Evolutionary conservation across 2,797 vertebrate genomes (phyloP), one percentile per base, ranked within the genome.

Genomic region (Lepidocolaptes lacrymiger): DNA sequence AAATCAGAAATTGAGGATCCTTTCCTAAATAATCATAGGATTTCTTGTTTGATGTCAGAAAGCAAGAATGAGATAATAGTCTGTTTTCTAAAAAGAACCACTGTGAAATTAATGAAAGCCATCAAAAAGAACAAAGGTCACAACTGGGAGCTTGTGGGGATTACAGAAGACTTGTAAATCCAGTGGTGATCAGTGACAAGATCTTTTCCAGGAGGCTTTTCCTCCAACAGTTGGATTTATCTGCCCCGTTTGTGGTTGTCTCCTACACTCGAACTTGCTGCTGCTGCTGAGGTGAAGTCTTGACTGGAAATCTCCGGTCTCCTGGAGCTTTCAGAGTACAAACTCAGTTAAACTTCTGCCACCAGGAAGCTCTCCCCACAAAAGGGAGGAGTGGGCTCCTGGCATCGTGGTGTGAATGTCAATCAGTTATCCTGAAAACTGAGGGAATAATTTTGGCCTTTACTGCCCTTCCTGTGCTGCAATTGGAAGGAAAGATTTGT

Each of bases 181-280:
- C 75, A 80, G 82, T 11, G 51, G 46, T 62, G 86, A 46, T 91
- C 61, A n/a, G 23, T 51, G 71, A 43, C 2, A 4, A 51, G 90
- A 56, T 85, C 68, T 44, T 71, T 91, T 75, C 61, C 71, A 77
- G 91, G 52, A 76, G 26, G 41, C 9, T 85, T 91, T 89, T 71
- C 64, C 63, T 51, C 10, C 77, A 77, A 2, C 88, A 93, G 44
- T 78, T 88, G 84, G 55, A 13, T 87, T 87, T 71, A 8, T 48
- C 44, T 74, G 7, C 61, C 28, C 67, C 52, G 4, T 24, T 3
- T 14, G 52, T 17, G 24, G 46, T 81, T 67, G 28, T 75, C 39
- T 77, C 58, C 58, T 54, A 0, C n/a, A 12, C 44, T 73, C 19
- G 36, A 75, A 54, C 28, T 26, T 74, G 4, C 43, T 74, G 44